Evolutionary conservation across 2,113 vertebrate species (phyloP), one percentile per base, ranked within the genome.

Genomic region (Ptyas mucosa): DNA sequence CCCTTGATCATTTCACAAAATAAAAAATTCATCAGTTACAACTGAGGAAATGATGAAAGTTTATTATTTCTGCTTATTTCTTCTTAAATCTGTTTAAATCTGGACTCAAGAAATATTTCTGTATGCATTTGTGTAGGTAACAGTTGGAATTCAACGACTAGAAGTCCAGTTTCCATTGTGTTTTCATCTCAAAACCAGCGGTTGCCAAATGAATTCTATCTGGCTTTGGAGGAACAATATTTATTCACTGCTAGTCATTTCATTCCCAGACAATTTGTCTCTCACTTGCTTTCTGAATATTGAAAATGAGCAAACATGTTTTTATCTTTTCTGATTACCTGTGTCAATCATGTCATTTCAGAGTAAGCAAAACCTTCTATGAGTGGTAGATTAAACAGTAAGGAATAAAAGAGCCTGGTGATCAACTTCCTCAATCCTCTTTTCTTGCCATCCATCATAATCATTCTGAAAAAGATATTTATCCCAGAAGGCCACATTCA

Each of bases 341-440:
- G 64, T 94, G 14, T n/a, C 93, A 39, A 92, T 85, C 89, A 69
- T 18, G 6, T 90, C 43, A 18, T 92, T 95, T 94, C 53, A 95
- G 69, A 55, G 52, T 54, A 51, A 86, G 26, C 57, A 81, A 2
- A 23, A 3, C 75, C 92, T 21, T 92, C 26, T 57, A 20, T 0
- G 0, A 93, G 64, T 91, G 2, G 3, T 94, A 61, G n/a, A n/a
- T 94, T 93, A 94, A 92, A 18, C n/a, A 92, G 92, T 91, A 3
- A 93, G 69, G 89, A 95, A 94, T 49, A 93, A 75, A 94, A 46
- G 20, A 5, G 93, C 29, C 8, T 57, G 89, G 53, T 8, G 94
- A 90, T 0, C 9, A 91, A 26, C 11, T 93, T 86, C 57, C 11
- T 93, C 93, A 6, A 58, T 92, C 54, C 92, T 34, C 57, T 92